Base-by-base conservation (phyloP, 2,888 invertebrate genomes). In the Furcula furcula region DNA sequence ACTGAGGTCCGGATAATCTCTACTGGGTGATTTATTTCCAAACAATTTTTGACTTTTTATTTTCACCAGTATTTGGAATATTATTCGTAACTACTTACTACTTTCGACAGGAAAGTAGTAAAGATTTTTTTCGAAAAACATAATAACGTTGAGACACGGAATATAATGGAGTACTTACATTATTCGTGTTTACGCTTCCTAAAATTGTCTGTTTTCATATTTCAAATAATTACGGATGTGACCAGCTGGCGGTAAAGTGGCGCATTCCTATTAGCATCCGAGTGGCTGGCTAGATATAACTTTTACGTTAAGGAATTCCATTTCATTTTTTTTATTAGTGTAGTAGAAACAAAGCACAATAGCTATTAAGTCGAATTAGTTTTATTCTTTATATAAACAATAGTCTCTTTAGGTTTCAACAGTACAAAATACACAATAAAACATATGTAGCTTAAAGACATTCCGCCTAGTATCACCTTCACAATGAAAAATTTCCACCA, bases 401-500 rank as follows among this genome's bases (percentile, higher is more conserved):
- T 73, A 1, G 91, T 90, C 59, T 91, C 90, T 50, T 89, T 86
- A 2, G 94, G 94, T 59, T 92, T 91, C 43, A 93, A 82, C 28
- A 93, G 55, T 31, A 84, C 82, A 54, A 93, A 91, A 77, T 94
- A 94, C 20, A 92, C 89, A 16, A 92, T 55, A 67, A 94, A 90
- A 40, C 93, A 91, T 46, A 89, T 74, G 30, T 91, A 75, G 55
- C 93, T 92, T 15, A 92, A 70, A 5, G 91, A 47, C 31, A 91
- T 83, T 52, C 93, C 91, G 10, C 84, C 79, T 7, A 93, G 77
- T 31, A 94, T 92, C 21, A 91, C 79, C 47, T 90, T 89, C 51
- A 93, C 92, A 31, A 92, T 85, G 57, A 91, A 95, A 18, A 79
- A 76, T 61, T 91, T 93, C 94, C 95, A 95, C 91, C 93, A 94